Conservation (phyloP, 2,888 invertebrate genomes). For the Cepaea hortensis region DNA sequence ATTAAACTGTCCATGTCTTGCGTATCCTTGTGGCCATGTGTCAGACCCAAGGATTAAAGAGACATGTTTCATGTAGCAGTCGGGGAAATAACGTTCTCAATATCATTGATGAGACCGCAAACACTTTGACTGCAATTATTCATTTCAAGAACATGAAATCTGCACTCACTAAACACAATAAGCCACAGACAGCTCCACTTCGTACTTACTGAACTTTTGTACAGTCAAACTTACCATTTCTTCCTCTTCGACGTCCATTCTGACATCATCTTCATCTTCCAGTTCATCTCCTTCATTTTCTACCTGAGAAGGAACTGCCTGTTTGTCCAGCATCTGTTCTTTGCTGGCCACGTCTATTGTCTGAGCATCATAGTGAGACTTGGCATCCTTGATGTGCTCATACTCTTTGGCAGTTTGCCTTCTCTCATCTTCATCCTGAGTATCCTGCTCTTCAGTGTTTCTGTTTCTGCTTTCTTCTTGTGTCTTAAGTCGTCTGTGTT, state of each 20-base stretch:
- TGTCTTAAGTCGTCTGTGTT: conserved; percentile 70
- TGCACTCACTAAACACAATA: too few relatives aligned
- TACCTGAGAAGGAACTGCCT: conserved; percentile 78
- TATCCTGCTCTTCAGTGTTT: conserved; percentile 26
- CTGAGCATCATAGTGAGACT: conserved; percentile 82
- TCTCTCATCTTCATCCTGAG: conserved; percentile 28
- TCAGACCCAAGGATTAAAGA: conserved; percentile 23
- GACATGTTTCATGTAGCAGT: conserved; percentile 34
- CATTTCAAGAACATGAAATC: too few relatives aligned
- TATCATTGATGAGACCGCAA: not conserved
- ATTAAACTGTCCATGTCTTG: conserved; percentile 8
- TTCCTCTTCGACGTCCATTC: conserved; percentile 67
- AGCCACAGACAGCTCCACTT: too few relatives aligned
- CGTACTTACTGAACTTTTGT: too few relatives aligned
- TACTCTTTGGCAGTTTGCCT: conserved; percentile 81
- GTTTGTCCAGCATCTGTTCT: conserved; percentile 87
- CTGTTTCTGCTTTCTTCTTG: conserved; percentile 54
- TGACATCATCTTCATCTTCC: conserved; percentile 77
- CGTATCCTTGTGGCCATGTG: conserved; percentile 13
- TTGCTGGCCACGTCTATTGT: conserved; percentile 78
- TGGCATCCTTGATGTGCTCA: conserved; percentile 89
- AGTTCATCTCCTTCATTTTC: conserved; percentile 81
- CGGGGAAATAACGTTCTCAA: not conserved
- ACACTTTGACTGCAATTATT: conserved; percentile 2
- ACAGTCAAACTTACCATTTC: conserved; percentile 10